phyloP scores from a whole-genome alignment of 2,113 vertebrate genomes.

The Pseudorhombus dupliciocellatus region DNA sequence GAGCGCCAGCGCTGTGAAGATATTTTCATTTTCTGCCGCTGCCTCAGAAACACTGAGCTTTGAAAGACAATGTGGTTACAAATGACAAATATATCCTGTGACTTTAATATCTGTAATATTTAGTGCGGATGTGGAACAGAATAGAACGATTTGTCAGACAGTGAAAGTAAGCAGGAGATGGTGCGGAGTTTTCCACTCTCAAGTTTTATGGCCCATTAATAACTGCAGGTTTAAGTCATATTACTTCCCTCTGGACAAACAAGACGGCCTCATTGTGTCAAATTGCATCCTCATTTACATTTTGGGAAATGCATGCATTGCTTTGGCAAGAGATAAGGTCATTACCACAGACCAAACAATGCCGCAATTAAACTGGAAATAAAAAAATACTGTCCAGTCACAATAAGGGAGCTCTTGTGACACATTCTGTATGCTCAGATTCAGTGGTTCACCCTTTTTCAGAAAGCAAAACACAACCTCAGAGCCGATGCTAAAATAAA shows the following conservation, averaged over 20 bases:
- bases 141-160: conserved; percentile 14
- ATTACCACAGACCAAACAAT: not conserved
- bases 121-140: conserved; percentile 5
- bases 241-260: conserved; percentile 11
- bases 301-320: conserved; percentile 2
- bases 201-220: conserved; percentile 4
- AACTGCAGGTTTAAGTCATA: conserved; percentile 1
- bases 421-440: not conserved
- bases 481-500: conserved; percentile 30
- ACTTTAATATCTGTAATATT: conserved; percentile 62
- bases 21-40: conserved; percentile 52
- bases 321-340: not conserved
- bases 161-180: conserved; percentile 30
- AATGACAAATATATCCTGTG: conserved; percentile 61
- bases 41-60: conserved; percentile 41
- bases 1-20: conserved; percentile 21
- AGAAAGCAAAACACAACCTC: conserved; percentile 21
- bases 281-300: not conserved
- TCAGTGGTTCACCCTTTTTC: not conserved
- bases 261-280: not conserved
- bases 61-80: conserved; percentile 61
- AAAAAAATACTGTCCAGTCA: not conserved
- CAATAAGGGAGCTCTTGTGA: not conserved
- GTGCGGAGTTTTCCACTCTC: not conserved
- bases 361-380: not conserved